Percentiles rank a stretch among this genome's conserved stretches.
Evolutionary conservation across 2,797 vertebrate genomes (phyloP).

Genomic region (Myotis findleyi): DNA sequence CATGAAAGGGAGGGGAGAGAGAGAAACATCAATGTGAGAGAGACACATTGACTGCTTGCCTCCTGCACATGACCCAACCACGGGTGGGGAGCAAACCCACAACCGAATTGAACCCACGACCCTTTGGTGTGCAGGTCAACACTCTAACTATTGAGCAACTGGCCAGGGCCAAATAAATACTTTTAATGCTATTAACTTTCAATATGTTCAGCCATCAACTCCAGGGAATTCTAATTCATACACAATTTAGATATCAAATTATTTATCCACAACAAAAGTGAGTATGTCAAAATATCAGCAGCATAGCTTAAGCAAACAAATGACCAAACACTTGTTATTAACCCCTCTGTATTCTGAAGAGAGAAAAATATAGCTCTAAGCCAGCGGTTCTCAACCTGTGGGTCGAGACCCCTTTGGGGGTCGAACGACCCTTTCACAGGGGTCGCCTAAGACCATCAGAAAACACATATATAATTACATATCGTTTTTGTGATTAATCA

Average conservation of each 20-base stretch:
- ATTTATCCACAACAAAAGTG: slow-evolving; percentile 20
- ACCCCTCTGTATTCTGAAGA: neutral
- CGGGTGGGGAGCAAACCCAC: neutral
- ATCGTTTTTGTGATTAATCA: too few species aligned
- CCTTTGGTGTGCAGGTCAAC: too few species aligned
- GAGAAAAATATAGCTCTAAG: neutral
- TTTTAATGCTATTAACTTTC: slow-evolving; percentile 26
- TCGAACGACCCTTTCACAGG: too few species aligned
- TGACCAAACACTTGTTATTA: neutral
- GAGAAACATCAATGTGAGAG: too few species aligned
- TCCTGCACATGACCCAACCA: too few species aligned
- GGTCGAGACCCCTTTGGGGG: too few species aligned
- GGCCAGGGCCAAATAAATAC: neutral
- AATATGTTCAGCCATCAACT: slow-evolving; percentile 1
- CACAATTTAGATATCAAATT: slow-evolving; percentile 43
- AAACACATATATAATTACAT: too few species aligned
- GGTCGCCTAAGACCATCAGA: too few species aligned
- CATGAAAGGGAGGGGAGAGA: too few species aligned
- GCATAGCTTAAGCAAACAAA: neutral
- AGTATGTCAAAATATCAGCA: slow-evolving; percentile 14
- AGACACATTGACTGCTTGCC: too few species aligned
- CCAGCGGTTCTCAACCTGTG: too few species aligned
- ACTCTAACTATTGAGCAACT: too few species aligned
- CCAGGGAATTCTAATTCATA: slow-evolving; percentile 14
- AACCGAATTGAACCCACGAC: neutral